These are phyloP conservation scores for Eupithecia insigniata DNA, from an alignment of 2,888 invertebrate genomes.

Conservation along the genomic window DNA sequence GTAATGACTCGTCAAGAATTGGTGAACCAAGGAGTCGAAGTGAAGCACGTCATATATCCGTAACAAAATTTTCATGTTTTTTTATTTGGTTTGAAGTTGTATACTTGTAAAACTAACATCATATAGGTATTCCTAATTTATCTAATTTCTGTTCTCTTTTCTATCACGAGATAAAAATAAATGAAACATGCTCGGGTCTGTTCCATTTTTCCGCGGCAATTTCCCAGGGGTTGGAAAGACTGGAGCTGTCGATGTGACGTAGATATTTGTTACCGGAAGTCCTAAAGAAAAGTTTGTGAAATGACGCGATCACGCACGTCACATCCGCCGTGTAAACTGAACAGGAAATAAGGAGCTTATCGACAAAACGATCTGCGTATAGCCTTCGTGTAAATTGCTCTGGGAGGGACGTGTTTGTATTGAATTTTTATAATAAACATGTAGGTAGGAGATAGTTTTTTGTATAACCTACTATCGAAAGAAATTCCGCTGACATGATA, in stretches of 20 bases:
- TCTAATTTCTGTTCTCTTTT: background rate
- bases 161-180: background rate
- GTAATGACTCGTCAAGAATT: too few relatives aligned
- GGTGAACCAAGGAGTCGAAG: too few relatives aligned
- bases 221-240: background rate
- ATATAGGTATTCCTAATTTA: too few relatives aligned
- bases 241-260: conserved; percentile 1
- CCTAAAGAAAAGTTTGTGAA: conserved; percentile 42
- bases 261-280: conserved; percentile 29
- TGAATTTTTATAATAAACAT: background rate
- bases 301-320: conserved; percentile 41
- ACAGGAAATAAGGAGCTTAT: conserved; percentile 50
- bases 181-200: background rate
- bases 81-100: too few relatives aligned
- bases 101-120: too few relatives aligned
- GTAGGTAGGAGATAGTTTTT: background rate
- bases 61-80: too few relatives aligned
- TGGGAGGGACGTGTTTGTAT: conserved; percentile 11
- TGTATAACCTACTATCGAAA: background rate
- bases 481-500: background rate
- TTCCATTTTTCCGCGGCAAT: background rate
- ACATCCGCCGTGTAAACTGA: conserved; percentile 48
- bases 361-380: conserved; percentile 41
- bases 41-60: too few relatives aligned
- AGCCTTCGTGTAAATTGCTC: conserved; percentile 40